Evolutionary conservation across 2,113 vertebrate species (phyloP).

Genomic region (Indicator maculatus): DNA sequence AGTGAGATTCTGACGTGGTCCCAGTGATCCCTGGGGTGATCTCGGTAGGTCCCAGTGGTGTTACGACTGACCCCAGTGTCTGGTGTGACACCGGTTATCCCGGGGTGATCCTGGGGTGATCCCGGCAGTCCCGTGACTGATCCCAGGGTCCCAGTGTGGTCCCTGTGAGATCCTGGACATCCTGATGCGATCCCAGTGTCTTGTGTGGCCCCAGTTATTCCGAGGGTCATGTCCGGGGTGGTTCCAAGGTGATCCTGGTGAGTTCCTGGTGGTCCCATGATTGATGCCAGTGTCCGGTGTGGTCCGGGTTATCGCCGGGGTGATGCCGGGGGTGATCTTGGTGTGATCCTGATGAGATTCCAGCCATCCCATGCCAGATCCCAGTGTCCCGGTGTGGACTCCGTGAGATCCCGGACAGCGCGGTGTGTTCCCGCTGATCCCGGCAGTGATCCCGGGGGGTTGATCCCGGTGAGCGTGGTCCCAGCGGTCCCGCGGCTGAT

Average conservation of each 20-base stretch:
- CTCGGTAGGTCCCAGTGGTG: background rate
- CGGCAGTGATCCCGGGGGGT: background rate
- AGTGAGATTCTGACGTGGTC: background rate
- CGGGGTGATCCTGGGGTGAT: background rate
- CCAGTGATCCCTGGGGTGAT: background rate
- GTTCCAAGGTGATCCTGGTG: background rate
- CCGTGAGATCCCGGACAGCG: background rate
- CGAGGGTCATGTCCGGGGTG: background rate
- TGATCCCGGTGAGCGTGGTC: background rate
- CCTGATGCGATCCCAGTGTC: background rate
- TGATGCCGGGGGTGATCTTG: background rate
- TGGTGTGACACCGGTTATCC: no score
- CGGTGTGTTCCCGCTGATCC: background rate
- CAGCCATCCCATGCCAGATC: no score
- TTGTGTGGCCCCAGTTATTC: background rate
- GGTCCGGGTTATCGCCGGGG: background rate
- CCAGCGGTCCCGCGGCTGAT: rapidly evolving
- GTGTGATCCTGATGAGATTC: background rate
- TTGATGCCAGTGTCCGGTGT: background rate
- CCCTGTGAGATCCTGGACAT: background rate
- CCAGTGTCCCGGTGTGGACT: no score
- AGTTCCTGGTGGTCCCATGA: rapidly evolving
- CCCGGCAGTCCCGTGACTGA: background rate
- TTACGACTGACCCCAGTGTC: background rate
- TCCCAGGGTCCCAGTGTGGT: background rate